phyloP scores from a whole-genome alignment of 2,888 invertebrate genomes.

The Steinernema scapterisci region DNA sequence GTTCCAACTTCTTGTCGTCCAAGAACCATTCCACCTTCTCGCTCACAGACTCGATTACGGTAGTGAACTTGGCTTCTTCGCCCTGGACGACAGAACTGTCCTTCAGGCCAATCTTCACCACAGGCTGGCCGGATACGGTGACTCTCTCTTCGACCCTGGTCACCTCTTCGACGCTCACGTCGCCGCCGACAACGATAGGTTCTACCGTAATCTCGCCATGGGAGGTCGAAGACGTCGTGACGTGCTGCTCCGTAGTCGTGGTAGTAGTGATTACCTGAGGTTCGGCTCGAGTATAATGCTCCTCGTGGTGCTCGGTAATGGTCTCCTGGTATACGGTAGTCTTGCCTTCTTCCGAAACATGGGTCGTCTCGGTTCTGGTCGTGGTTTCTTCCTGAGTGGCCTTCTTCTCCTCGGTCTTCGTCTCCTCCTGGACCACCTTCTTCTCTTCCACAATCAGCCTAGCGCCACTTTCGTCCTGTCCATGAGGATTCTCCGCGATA shows the following conservation, averaged over 20 bases:
- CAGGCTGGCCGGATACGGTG: constrained; percentile 13
- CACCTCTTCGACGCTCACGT: background rate
- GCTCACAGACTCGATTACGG: constrained; percentile 57
- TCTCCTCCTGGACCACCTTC: constrained; percentile 33
- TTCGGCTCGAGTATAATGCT: background rate
- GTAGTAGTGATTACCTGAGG: constrained; percentile 12
- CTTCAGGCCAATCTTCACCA: background rate
- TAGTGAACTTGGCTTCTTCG: constrained; percentile 43
- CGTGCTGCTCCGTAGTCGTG: background rate
- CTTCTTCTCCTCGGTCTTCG: constrained; percentile 1
- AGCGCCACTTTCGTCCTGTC: constrained; percentile 59
- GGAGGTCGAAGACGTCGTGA: background rate
- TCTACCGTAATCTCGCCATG: constrained; percentile 4
- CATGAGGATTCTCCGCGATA: constrained; percentile 58
- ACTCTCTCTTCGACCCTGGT: constrained; percentile 3
- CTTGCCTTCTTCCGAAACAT: constrained; percentile 14
- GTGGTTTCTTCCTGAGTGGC: constrained; percentile 28
- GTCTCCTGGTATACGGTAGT: constrained; percentile 26
- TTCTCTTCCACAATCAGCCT: constrained; percentile 46
- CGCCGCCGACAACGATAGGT: background rate
- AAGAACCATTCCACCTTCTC: constrained; percentile 50
- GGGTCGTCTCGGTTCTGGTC: background rate
- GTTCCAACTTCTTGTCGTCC: constrained; percentile 45
- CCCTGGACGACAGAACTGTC: constrained; percentile 20
- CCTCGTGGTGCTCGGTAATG: constrained; percentile 20